phyloP scores from a whole-genome alignment of 2,797 vertebrate genomes.

The Champsocephalus gunnari region DNA sequence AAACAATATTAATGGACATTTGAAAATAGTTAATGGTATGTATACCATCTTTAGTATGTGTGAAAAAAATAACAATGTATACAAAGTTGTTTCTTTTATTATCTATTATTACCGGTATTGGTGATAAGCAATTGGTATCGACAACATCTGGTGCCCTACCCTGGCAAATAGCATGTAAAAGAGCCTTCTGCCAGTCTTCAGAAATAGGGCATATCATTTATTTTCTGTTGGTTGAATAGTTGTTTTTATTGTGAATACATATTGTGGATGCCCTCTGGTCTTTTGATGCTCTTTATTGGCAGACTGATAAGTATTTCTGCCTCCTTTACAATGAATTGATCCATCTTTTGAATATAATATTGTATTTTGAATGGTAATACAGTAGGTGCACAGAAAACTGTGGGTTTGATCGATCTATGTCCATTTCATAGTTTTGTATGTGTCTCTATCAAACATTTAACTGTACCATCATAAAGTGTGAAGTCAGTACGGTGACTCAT shows the following conservation, averaged over 20 bases:
- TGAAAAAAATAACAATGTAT: no score
- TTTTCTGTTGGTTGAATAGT: not conserved
- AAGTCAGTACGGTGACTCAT: constrained; percentile 29
- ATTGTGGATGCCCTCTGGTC: not conserved
- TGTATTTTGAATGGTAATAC: not conserved
- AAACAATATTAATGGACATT: no score
- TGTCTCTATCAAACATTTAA: no score
- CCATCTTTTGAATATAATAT: not conserved
- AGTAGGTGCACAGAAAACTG: not conserved
- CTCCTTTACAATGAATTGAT: not conserved
- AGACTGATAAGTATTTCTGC: not conserved
- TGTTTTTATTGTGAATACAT: not conserved
- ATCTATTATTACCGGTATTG: no score
- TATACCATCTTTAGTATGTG: no score
- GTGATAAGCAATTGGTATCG: no score
- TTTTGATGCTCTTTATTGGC: not conserved
- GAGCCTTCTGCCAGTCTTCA: not conserved
- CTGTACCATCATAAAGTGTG: not conserved
- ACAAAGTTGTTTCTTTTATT: no score
- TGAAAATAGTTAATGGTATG: no score
- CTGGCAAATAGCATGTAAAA: not conserved
- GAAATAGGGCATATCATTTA: not conserved
- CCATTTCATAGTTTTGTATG: not conserved
- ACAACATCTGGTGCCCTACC: no score
- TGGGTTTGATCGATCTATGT: not conserved